These are phyloP conservation scores for Dendronephthya gigantea DNA, from an alignment of 64 coral and sea anemone genomes.

Conservation along the genomic window DNA sequence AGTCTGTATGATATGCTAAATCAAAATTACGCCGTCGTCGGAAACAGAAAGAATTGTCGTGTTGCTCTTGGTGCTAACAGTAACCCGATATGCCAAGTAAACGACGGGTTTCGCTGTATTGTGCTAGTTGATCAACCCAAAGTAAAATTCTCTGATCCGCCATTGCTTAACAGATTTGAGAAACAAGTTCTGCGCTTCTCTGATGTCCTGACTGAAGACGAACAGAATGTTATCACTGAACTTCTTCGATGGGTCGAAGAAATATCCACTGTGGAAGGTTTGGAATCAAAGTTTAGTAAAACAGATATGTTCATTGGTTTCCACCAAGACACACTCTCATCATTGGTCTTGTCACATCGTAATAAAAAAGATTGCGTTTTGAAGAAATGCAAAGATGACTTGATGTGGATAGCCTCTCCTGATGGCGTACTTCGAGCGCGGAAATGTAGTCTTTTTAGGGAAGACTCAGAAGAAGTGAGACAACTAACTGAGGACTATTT, in stretches of 20 bases:
- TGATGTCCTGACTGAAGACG: constrained; percentile 48
- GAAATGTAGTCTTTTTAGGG: constrained; percentile 21
- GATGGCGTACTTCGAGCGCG: constrained; percentile 51
- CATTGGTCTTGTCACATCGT: constrained; percentile 46
- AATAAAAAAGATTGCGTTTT: constrained; percentile 1
- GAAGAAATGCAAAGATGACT: constrained; percentile 45
- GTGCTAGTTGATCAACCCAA: constrained; percentile 73
- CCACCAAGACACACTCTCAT: constrained; percentile 65
- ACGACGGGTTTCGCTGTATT: constrained; percentile 88
- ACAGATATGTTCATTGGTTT: constrained; percentile 76
- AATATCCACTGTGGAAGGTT: constrained; percentile 33
- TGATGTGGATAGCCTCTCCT: constrained; percentile 58
- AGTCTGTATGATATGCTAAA: constrained; percentile 97
- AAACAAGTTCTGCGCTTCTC: constrained; percentile 84
- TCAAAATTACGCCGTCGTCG: constrained; percentile 90
- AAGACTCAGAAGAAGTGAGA: constrained; percentile 22
- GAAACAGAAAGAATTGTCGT: constrained; percentile 76
- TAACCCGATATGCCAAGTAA: constrained; percentile 89
- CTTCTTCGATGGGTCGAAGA: constrained; percentile 39
- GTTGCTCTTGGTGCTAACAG: constrained; percentile 77
- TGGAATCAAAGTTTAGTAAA: constrained; percentile 44
- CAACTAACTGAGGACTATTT: constrained; percentile 42
- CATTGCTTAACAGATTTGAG: constrained; percentile 96
- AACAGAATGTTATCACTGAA: constrained; percentile 23
- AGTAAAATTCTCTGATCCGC: constrained; percentile 79